Conservation (phyloP, 2,113 vertebrate species). For the Sturnus vulgaris region DNA sequence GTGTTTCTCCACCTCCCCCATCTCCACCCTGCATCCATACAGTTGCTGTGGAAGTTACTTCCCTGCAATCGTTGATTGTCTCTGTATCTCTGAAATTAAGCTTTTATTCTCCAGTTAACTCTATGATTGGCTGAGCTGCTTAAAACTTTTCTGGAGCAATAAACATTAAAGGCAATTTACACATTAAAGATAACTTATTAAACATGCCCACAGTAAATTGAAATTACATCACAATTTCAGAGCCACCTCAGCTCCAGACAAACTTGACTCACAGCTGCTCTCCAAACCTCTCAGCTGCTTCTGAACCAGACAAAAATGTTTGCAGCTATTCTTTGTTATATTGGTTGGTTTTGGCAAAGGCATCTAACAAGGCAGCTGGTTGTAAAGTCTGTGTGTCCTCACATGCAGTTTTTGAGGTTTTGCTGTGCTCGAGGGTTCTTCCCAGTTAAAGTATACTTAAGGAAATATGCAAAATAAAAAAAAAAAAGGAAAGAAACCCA, state of each 20-base stretch:
- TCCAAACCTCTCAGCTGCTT: background rate
- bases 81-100: background rate
- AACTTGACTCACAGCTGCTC: background rate
- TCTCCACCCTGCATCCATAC: background rate
- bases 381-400: background rate
- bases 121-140: background rate
- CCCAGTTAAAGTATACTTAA: background rate
- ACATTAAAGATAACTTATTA: background rate
- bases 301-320: background rate
- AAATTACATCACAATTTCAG: fast-evolving
- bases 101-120: background rate
- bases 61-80: background rate
- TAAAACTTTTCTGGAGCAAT: background rate
- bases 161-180: background rate
- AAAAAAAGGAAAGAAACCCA: background rate
- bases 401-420: background rate
- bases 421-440: background rate
- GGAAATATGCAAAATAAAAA: background rate
- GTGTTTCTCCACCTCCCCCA: background rate
- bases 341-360: background rate
- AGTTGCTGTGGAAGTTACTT: background rate
- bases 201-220: background rate
- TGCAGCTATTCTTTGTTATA: background rate
- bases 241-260: background rate
- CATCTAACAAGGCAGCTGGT: background rate